These are phyloP conservation scores for Trematocara nigrifrons DNA, from an alignment of 2,113 vertebrate genomes.

Conservation along the genomic window DNA sequence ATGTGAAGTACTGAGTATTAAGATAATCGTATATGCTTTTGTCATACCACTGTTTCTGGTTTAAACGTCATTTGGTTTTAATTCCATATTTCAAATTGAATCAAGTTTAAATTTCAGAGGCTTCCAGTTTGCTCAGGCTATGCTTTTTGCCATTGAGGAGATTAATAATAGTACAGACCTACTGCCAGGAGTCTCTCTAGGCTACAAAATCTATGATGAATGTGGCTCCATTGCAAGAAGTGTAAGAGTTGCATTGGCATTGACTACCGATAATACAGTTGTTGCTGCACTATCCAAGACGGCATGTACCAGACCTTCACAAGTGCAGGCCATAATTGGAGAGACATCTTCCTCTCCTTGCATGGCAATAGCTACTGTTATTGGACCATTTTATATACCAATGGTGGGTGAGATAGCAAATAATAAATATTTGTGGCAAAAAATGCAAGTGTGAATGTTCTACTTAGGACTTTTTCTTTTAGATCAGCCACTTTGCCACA, in stretches of 20 bases:
- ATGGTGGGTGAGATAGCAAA: not conserved
- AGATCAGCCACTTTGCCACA: no score
- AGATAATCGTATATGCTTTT: not conserved
- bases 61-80: accelerated
- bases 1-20: accelerated
- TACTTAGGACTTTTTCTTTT: not conserved
- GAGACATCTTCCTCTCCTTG: constrained; percentile 63
- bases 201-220: no score
- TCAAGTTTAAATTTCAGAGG: constrained; percentile 61
- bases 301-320: constrained; percentile 38
- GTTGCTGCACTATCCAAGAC: not conserved
- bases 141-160: no score
- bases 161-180: no score
- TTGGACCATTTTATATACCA: constrained; percentile 41
- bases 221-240: not conserved
- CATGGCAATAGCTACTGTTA: constrained; percentile 58
- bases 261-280: constrained; percentile 49
- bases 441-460: not conserved
- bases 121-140: not conserved
- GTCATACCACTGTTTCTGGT: not conserved
- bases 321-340: constrained; percentile 68
- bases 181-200: not conserved
- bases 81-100: accelerated
- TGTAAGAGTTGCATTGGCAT: constrained; percentile 39
- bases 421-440: not conserved